Evolutionary conservation across 2,113 vertebrate species (phyloP).

Genomic region (Saccopteryx bilineata): DNA sequence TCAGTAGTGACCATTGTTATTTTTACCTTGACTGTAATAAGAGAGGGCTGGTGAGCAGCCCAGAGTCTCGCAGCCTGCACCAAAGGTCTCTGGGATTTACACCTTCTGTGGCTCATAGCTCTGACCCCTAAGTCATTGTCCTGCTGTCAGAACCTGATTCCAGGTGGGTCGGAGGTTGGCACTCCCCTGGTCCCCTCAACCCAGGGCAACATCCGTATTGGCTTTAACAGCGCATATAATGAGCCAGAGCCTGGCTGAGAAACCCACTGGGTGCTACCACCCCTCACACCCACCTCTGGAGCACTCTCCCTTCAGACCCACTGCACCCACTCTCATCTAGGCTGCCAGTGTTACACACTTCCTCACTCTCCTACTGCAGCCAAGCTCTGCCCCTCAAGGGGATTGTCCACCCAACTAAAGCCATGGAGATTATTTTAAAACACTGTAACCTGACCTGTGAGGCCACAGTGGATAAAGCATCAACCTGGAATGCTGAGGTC

Average conservation of each 20-base stretch:
- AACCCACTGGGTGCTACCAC: neutral
- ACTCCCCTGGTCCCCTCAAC: neutral
- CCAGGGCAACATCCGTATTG: neutral
- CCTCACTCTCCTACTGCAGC: neutral
- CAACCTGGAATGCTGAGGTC: too few relatives aligned
- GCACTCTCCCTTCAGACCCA: neutral
- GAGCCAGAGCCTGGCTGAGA: neutral
- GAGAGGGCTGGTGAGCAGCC: neutral
- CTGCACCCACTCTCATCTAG: neutral
- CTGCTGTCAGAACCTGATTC: neutral
- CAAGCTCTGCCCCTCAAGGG: neutral
- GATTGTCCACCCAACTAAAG: neutral
- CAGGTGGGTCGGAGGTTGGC: neutral
- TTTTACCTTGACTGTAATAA: neutral
- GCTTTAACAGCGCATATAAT: neutral
- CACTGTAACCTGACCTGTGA: too few relatives aligned
- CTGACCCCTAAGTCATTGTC: neutral
- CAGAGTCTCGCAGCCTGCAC: neutral
- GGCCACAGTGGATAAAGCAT: too few relatives aligned
- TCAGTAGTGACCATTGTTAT: neutral
- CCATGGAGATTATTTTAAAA: neutral
- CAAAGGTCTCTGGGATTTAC: neutral
- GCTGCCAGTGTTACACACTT: too few relatives aligned
- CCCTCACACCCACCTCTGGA: neutral
- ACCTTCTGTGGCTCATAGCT: neutral